These are phyloP conservation scores for Hypomesus transpacificus DNA, from an alignment of 2,113 vertebrate species.

Conservation along the genomic window DNA sequence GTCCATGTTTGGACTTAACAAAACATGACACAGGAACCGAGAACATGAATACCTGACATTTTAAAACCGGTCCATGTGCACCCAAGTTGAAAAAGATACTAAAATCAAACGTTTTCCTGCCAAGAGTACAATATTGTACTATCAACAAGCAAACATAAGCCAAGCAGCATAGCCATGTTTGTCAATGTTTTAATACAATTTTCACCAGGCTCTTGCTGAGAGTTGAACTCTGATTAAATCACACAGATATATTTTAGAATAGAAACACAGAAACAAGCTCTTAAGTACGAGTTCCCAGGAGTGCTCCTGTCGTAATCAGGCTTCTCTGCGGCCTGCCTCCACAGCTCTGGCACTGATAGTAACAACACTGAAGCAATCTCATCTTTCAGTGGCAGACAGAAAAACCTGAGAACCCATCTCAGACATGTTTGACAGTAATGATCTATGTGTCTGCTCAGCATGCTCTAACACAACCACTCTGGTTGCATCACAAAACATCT, in stretches of 20 bases:
- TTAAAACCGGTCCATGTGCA: background rate
- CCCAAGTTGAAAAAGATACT: background rate
- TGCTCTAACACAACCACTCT: background rate
- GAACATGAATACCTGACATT: background rate
- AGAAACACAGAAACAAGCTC: constrained; percentile 7
- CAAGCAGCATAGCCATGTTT: background rate
- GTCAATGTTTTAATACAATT: too few species aligned
- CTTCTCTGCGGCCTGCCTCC: background rate
- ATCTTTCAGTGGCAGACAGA: background rate
- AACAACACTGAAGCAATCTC: background rate
- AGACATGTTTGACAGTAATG: too few species aligned
- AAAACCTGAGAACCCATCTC: too few species aligned
- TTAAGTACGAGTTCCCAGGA: background rate
- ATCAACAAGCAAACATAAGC: too few species aligned
- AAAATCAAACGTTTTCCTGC: too few species aligned
- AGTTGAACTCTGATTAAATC: constrained; percentile 6
- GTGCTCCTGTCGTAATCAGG: constrained; percentile 17
- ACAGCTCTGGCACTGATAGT: background rate
- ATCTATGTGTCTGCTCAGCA: background rate
- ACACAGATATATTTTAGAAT: constrained; percentile 8
- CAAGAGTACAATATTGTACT: too few species aligned
- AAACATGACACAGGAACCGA: background rate
- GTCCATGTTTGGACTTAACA: background rate
- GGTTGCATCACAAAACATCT: background rate
- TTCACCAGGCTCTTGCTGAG: background rate